These are phyloP conservation scores for Zootermopsis nevadensis DNA, from an alignment of 2,888 invertebrate genomes.

Conservation along the genomic window DNA sequence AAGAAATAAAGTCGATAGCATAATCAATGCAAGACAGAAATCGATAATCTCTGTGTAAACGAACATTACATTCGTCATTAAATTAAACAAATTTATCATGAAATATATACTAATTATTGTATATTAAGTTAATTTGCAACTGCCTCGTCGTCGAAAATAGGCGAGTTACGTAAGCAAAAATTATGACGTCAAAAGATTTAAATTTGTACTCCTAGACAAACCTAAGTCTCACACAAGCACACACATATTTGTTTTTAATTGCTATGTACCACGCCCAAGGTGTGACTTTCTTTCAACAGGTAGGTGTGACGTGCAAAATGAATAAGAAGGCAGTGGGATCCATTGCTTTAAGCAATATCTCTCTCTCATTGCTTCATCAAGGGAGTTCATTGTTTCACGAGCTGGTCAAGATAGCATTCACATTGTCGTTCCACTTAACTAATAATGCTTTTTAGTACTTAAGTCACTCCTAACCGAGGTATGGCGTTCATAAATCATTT, in stretches of 20 bases:
- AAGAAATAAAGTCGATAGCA: too few relatives aligned
- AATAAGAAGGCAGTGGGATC: background rate
- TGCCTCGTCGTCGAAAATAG: too few relatives aligned
- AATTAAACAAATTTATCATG: too few relatives aligned
- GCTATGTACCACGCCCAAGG: slow-evolving; percentile 32
- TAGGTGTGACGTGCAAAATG: background rate
- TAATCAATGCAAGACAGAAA: too few relatives aligned
- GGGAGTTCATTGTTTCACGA: too few relatives aligned
- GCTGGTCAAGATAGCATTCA: background rate
- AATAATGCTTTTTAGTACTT: background rate
- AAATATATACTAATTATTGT: too few relatives aligned
- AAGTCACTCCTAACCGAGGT: background rate
- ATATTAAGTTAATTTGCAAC: too few relatives aligned
- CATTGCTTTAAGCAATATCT: background rate
- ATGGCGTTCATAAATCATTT: background rate
- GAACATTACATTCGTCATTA: too few relatives aligned
- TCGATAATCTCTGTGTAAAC: too few relatives aligned
- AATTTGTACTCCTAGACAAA: background rate
- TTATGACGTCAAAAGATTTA: background rate
- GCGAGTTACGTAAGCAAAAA: too few relatives aligned
- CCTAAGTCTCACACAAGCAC: background rate
- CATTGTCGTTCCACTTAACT: background rate
- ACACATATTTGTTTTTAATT: slow-evolving; percentile 32
- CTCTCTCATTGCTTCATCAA: background rate
- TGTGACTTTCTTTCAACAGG: slow-evolving; percentile 18